Evolutionary conservation across 2,888 invertebrate species (phyloP).

Genomic region (Hedya salicella): DNA sequence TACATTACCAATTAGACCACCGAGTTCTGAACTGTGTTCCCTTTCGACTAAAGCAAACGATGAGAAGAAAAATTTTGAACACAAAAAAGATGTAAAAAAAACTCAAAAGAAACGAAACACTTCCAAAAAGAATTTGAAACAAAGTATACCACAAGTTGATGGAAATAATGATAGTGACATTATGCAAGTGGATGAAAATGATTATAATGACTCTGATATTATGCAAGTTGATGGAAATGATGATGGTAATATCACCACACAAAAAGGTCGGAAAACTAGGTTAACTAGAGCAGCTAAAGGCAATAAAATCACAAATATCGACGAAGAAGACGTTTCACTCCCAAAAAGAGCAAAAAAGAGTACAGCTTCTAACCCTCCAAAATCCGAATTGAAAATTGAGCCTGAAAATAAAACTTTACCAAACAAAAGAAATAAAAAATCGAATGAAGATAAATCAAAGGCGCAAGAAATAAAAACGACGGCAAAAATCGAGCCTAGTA

Average conservation of each 20-base stretch:
- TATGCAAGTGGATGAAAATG: conserved; percentile 42
- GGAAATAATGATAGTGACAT: conserved; percentile 74
- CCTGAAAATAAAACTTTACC: conserved; percentile 1
- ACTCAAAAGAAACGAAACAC: conserved; percentile 46
- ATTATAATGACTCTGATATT: conserved; percentile 58
- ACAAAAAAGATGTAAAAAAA: conserved; percentile 46
- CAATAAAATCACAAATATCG: conserved; percentile 53
- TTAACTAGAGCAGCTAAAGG: conserved; percentile 55
- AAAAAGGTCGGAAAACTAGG: conserved; percentile 51
- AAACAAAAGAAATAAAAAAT: conserved; percentile 17
- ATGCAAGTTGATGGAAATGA: conserved; percentile 71
- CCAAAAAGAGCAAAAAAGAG: conserved; percentile 38
- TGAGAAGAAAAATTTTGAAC: conserved; percentile 49
- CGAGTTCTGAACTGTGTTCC: conserved; percentile 86
- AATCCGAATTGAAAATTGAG: neutral
- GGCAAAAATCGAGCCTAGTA: conserved; percentile 1
- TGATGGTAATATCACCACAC: conserved; percentile 52
- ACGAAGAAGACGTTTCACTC: conserved; percentile 46
- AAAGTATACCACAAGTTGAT: conserved; percentile 82
- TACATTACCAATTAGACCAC: conserved; percentile 90
- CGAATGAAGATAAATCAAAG: conserved; percentile 14
- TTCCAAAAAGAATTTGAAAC: conserved; percentile 52
- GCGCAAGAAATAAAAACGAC: neutral
- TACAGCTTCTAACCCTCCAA: conserved; percentile 8
- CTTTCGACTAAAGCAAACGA: conserved; percentile 78